Evolutionary conservation across 2,888 invertebrate species (phyloP).

Genomic region (Drosophila affinis): DNA sequence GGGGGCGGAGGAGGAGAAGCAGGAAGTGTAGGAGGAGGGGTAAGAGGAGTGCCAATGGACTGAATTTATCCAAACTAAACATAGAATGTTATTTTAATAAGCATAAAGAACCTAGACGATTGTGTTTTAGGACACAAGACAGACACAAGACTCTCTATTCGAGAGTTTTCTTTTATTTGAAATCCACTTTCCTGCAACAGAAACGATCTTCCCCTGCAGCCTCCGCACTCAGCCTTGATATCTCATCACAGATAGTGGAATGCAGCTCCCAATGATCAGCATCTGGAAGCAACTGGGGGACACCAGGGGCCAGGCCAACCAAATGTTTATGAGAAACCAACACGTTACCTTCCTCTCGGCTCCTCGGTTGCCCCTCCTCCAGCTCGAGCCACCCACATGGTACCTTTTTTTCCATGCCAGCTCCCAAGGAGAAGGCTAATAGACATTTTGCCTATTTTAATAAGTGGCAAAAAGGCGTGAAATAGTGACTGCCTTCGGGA

Average conservation of each 20-base stretch:
- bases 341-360: constrained; percentile 8
- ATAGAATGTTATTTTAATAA: too few species aligned
- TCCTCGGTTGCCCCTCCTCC: too few species aligned
- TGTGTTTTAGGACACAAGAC: too few species aligned
- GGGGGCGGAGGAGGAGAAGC: not conserved
- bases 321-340: constrained; percentile 37
- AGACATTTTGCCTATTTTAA: constrained; percentile 80
- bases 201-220: not conserved
- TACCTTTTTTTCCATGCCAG: not conserved
- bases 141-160: too few species aligned
- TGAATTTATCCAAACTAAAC: not conserved
- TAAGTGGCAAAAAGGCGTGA: constrained; percentile 80
- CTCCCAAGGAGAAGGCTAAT: constrained; percentile 47
- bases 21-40: not conserved
- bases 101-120: too few species aligned
- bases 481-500: constrained; percentile 59
- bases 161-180: constrained; percentile 46
- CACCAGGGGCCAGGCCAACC: constrained; percentile 16
- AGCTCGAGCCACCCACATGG: constrained; percentile 29
- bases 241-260: constrained; percentile 72
- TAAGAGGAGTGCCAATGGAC: not conserved
- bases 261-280: constrained; percentile 55
- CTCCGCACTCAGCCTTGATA: constrained; percentile 59
- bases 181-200: too few species aligned
- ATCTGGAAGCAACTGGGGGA: constrained; percentile 16